phyloP scores from a whole-genome alignment of 2,888 invertebrate species.

The Netelia melanura region DNA sequence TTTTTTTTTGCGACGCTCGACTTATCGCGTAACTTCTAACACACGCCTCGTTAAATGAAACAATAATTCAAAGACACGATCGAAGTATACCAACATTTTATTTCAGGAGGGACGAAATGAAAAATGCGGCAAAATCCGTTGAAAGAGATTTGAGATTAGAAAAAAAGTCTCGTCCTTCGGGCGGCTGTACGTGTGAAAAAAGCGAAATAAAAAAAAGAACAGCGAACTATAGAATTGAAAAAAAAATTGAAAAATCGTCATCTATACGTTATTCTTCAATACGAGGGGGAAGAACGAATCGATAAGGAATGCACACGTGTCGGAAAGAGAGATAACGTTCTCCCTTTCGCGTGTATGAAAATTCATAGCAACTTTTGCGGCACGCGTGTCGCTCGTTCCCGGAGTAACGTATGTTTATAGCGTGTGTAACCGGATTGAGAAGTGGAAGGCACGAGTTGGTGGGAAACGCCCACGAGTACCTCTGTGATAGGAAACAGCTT shows the following conservation, averaged over 20 bases:
- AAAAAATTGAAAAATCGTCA: no score
- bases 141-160: conserved; percentile 2
- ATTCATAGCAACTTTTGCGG: neutral
- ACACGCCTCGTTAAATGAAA: conserved; percentile 5
- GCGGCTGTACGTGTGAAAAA: conserved; percentile 7
- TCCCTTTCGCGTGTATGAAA: neutral
- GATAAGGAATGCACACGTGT: no score
- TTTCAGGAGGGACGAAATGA: neutral
- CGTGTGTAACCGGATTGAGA: conserved; percentile 5
- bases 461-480: conserved; percentile 36
- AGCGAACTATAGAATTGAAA: no score
- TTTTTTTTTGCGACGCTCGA: neutral
- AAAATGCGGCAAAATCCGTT: neutral
- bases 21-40: no score
- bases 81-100: neutral
- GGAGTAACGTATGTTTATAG: conserved; percentile 17
- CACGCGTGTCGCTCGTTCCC: neutral
- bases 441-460: conserved; percentile 28
- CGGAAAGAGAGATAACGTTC: neutral
- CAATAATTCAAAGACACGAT: conserved; percentile 12
- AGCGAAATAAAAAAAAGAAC: no score
- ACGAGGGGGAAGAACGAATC: no score
- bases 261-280: no score
- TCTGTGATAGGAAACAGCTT: conserved; percentile 69
- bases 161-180: conserved; percentile 10